Percentiles rank a stretch among this genome's conserved stretches.
These are phyloP conservation scores for Procambarus virginalis DNA, from an alignment of 1,140 invertebrate genomes.

Conservation along the genomic window DNA sequence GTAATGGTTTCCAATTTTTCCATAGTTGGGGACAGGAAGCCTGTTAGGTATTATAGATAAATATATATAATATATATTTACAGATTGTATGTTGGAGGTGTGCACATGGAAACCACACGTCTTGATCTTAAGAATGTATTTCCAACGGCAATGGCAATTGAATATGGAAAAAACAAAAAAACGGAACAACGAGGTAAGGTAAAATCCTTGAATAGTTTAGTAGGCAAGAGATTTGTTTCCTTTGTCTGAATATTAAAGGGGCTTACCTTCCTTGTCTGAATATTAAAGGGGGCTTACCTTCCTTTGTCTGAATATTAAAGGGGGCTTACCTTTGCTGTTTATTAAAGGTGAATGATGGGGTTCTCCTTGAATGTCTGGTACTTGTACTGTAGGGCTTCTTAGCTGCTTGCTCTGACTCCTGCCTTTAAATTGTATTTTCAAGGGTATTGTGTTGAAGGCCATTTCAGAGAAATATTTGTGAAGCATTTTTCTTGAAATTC, in stretches of 20 bases:
- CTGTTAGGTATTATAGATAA: not conserved
- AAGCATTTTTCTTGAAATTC: too few species aligned
- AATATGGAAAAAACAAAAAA: not conserved
- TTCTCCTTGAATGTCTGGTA: too few species aligned
- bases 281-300: too few species aligned
- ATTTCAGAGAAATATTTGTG: too few species aligned
- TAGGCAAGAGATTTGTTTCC: too few species aligned
- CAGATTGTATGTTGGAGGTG: conserved; percentile 7
- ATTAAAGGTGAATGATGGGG: too few species aligned
- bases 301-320: not conserved
- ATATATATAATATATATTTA: not conserved
- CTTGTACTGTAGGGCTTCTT: too few species aligned
- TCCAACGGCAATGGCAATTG: not conserved
- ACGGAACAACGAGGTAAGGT: not conserved
- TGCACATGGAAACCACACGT: not conserved
- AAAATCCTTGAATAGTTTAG: not conserved
- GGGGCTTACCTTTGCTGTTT: too few species aligned
- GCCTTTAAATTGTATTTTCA: too few species aligned
- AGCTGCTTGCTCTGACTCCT: too few species aligned
- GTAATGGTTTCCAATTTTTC: too few species aligned
- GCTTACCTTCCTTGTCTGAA: not conserved
- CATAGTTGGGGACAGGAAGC: not conserved
- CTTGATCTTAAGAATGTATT: not conserved
- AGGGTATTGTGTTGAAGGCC: too few species aligned
- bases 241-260: not conserved